Conservation (phyloP, 2,797 vertebrate species). For the Amniataba percoides region DNA sequence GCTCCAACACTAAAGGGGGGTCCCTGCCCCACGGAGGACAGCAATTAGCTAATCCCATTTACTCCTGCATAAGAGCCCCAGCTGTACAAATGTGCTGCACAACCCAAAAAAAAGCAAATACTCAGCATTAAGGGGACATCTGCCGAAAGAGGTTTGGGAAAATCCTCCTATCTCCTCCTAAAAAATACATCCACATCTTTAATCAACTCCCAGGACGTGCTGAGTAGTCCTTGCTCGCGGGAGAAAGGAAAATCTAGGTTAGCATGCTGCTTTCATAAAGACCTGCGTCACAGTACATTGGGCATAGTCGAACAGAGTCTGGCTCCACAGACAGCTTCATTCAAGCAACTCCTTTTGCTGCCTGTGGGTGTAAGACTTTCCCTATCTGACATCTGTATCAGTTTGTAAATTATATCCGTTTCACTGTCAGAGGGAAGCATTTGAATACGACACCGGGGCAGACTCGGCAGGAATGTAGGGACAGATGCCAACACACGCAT, state of each 20-base stretch:
- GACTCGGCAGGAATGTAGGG: conserved; percentile 60
- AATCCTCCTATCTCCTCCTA: conserved; percentile 31
- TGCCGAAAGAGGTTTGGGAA: conserved; percentile 48
- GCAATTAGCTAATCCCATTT: conserved; percentile 79
- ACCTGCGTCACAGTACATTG: conserved; percentile 50
- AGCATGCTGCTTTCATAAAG: conserved; percentile 65
- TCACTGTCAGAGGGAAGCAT: conserved; percentile 49
- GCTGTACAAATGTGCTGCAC: conserved; percentile 78
- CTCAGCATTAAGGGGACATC: conserved; percentile 67
- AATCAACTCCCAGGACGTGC: conserved; percentile 24
- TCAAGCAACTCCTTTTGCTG: conserved; percentile 34
- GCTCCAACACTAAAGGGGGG: conserved; percentile 56
- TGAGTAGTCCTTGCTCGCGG: conserved; percentile 6
- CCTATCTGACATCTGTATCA: conserved; percentile 67
- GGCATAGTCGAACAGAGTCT: conserved; percentile 29
- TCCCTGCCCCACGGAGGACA: conserved; percentile 54
- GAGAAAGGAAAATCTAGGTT: conserved; percentile 54
- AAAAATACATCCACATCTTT: conserved; percentile 32
- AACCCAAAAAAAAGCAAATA: conserved; percentile 78
- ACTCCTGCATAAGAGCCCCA: conserved; percentile 73
- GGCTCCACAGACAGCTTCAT: conserved; percentile 39
- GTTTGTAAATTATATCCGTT: conserved; percentile 70
- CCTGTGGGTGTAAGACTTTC: conserved; percentile 52
- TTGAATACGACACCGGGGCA: conserved; percentile 57
- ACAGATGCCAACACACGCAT: conserved; percentile 54